Evolutionary conservation across 2,888 invertebrate genomes (phyloP), one percentile per base, ranked within the genome.

Genomic region (Aphodius sticticus): DNA sequence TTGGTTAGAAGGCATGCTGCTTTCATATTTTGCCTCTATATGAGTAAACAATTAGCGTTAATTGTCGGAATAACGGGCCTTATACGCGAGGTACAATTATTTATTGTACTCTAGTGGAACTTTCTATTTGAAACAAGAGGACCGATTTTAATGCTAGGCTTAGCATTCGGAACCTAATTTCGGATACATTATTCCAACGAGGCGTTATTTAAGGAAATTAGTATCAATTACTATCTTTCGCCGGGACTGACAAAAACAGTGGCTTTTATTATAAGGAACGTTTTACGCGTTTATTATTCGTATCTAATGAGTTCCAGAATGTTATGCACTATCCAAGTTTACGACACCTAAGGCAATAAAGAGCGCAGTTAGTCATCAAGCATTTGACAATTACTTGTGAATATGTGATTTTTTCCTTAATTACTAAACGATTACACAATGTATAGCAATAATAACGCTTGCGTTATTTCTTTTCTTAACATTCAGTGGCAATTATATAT

Each of bases 1-100:
- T 53, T 12, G 53, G 53, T 53, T 53, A 53, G 53, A 53, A 53
- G 53, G 12, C 53, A 53, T 53, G 53, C 53, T 53, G 53, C 53
- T 53, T 53, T 53, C 53, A 53, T 53, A 53, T 53, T 53, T 53
- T 53, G 53, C 53, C 53, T 53, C 53, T 53, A 53, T 53, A 53
- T 53, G 53, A 53, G 53, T 53, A 53, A 53, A 53, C 53, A 53
- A 53, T 53, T 53, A 53, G 53, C 53, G 53, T 53, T 53, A 53
- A 53, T 53, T 53, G 53, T 53, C 53, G 7, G 53, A 53, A 53
- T 53, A 53, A 53, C 53, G 53, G 53, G 53, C 53, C 53, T 53
- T 53, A 53, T 53, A 12, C 53, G 53, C 53, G 53, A 53, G 53
- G 53, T 53, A 53, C 53, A 53, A 53, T 53, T 53, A 53, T 53